Conservation (phyloP, 2,888 invertebrate species). For the Callimorpha dominula region DNA sequence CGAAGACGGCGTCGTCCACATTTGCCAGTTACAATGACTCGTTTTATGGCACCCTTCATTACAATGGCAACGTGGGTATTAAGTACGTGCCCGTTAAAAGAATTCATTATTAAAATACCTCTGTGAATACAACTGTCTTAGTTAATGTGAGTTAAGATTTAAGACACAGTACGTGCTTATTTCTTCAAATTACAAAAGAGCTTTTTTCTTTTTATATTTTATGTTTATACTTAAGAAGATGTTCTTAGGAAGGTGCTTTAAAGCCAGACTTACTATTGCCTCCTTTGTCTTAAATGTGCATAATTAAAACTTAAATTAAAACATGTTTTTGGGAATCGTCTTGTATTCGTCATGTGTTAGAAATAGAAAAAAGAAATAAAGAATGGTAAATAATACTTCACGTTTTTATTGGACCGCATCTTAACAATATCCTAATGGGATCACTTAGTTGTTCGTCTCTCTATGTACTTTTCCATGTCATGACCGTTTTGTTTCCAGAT, state of each 20-base stretch:
- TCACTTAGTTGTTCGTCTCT: no score
- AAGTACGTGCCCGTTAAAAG: constrained; percentile 76
- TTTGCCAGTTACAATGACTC: constrained; percentile 65
- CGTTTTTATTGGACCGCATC: no score
- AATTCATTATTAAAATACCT: constrained; percentile 84
- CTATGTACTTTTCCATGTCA: no score
- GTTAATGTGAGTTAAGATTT: constrained; percentile 79
- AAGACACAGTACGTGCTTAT: constrained; percentile 77
- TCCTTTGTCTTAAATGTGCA: no score
- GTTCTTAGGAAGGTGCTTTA: not conserved
- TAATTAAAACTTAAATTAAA: no score
- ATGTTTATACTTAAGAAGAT: constrained; percentile 11
- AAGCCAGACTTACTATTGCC: not conserved
- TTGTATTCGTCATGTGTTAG: no score
- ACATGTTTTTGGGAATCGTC: no score
- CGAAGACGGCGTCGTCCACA: constrained; percentile 34
- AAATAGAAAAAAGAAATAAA: no score
- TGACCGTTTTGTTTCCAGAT: no score
- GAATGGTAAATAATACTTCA: no score
- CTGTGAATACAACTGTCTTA: constrained; percentile 74
- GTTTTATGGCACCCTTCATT: constrained; percentile 78
- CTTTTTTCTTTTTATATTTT: constrained; percentile 51
- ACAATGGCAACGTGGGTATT: constrained; percentile 72
- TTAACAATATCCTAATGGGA: no score
- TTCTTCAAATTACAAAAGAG: constrained; percentile 61